phyloP scores from a whole-genome alignment of 2,113 vertebrate species.

The Addax nasomaculatus region DNA sequence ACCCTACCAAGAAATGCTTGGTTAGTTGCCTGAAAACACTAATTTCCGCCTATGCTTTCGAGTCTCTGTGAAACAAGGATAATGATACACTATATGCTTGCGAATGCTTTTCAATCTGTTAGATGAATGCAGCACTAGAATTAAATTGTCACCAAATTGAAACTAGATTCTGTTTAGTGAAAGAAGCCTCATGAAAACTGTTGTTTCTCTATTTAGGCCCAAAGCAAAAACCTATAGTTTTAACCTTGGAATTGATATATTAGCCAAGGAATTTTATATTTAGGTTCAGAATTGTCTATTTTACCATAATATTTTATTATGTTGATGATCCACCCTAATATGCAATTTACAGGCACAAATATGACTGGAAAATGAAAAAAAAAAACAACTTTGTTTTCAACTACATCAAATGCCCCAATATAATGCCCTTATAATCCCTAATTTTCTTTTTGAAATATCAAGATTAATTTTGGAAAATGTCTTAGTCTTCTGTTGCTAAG shows the following conservation, averaged over 20 bases:
- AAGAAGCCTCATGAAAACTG: neutral
- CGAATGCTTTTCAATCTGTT: neutral
- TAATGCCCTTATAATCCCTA: neutral
- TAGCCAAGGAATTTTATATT: neutral
- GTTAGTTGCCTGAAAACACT: neutral
- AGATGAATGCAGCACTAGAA: neutral
- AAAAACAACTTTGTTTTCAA: neutral
- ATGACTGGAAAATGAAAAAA: neutral
- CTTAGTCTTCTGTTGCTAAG: neutral
- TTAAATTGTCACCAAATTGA: constrained; percentile 27
- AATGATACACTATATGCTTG: neutral
- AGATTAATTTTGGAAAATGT: neutral
- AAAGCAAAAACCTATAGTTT: constrained; percentile 22
- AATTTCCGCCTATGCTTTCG: neutral
- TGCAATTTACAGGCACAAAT: neutral
- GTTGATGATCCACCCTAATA: neutral
- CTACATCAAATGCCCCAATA: neutral
- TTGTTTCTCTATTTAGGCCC: neutral
- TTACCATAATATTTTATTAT: neutral
- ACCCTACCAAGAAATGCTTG: neutral
- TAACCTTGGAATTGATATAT: neutral
- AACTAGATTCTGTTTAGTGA: neutral
- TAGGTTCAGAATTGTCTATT: neutral
- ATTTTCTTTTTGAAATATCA: neutral
- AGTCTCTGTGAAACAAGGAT: neutral